Conservation (phyloP, 1,140 invertebrate species). For the Cotesia chilonis region DNA sequence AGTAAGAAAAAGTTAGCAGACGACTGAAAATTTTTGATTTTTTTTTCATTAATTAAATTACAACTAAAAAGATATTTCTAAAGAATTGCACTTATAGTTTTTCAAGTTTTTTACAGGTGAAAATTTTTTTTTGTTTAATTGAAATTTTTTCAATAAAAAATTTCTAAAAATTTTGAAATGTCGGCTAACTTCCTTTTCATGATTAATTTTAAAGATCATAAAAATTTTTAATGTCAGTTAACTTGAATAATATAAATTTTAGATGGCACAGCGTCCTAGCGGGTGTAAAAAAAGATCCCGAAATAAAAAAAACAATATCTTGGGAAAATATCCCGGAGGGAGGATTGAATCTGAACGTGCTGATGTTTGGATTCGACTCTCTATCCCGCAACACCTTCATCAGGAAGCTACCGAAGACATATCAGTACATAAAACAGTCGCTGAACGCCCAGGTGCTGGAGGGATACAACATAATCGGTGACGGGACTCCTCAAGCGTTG, state of each 20-base stretch:
- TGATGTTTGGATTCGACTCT: constrained; percentile 93
- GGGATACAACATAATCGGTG: constrained; percentile 92
- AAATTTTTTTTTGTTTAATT: too few relatives aligned
- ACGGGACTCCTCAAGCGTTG: constrained; percentile 92
- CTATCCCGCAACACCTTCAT: constrained; percentile 87
- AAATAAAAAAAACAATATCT: constrained; percentile 57
- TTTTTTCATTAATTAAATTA: too few relatives aligned
- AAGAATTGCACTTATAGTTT: too few relatives aligned
- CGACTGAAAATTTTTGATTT: too few relatives aligned
- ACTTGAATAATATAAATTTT: constrained; percentile 46
- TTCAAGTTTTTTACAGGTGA: too few relatives aligned
- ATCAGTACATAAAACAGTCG: constrained; percentile 76
- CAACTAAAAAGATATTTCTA: too few relatives aligned
- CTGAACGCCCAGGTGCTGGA: constrained; percentile 78
- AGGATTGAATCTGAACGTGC: constrained; percentile 75
- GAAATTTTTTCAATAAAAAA: too few relatives aligned
- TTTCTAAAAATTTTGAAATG: too few relatives aligned
- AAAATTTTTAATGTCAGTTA: too few relatives aligned
- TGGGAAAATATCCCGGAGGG: constrained; percentile 67
- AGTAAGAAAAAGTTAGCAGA: too few relatives aligned
- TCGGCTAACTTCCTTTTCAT: too few relatives aligned
- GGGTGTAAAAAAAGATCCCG: constrained; percentile 66
- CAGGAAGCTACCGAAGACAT: constrained; percentile 84
- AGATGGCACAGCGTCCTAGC: constrained; percentile 71
- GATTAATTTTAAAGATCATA: too few relatives aligned